Percentiles rank a stretch among this genome's conserved stretches.
Conservation (phyloP, 2,113 vertebrate species). For the Larimichthys polyactis region DNA sequence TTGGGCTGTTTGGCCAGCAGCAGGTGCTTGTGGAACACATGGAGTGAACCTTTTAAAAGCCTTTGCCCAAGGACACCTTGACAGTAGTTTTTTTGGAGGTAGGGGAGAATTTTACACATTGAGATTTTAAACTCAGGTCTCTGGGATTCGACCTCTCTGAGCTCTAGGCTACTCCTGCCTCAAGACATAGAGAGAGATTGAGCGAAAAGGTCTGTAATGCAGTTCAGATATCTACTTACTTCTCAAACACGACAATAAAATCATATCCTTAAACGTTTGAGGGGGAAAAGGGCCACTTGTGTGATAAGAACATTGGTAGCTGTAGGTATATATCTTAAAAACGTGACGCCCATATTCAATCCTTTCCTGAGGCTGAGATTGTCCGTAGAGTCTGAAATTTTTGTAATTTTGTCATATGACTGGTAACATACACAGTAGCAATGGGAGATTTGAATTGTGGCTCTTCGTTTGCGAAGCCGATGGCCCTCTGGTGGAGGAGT, state of each 20-base stretch:
- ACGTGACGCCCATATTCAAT: neutral
- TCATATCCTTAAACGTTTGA: neutral
- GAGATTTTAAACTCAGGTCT: conserved; percentile 36
- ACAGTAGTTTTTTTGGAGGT: conserved; percentile 2
- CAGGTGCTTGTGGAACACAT: conserved; percentile 54
- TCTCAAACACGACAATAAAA: conserved; percentile 28
- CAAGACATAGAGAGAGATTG: neutral
- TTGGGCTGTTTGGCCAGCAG: conserved; percentile 60
- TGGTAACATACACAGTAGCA: neutral
- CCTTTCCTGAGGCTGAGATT: conserved; percentile 18
- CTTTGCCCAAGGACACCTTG: conserved; percentile 59
- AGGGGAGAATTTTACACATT: conserved; percentile 3
- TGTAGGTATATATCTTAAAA: neutral
- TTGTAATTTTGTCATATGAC: conserved; percentile 6
- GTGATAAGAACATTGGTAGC: conserved; percentile 17
- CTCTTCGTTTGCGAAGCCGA: neutral
- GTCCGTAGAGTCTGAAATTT: neutral
- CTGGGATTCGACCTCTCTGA: conserved; percentile 4
- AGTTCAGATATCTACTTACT: conserved; percentile 7
- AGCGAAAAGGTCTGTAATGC: conserved; percentile 1
- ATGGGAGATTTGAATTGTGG: neutral
- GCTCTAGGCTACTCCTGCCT: conserved; percentile 38
- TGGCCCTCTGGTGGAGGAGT: conserved; percentile 4
- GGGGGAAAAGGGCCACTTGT: neutral
- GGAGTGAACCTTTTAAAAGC: conserved; percentile 45